These are phyloP conservation scores for Amblyjoppa fuscipennis DNA, from an alignment of 2,888 invertebrate genomes.

Conservation along the genomic window DNA sequence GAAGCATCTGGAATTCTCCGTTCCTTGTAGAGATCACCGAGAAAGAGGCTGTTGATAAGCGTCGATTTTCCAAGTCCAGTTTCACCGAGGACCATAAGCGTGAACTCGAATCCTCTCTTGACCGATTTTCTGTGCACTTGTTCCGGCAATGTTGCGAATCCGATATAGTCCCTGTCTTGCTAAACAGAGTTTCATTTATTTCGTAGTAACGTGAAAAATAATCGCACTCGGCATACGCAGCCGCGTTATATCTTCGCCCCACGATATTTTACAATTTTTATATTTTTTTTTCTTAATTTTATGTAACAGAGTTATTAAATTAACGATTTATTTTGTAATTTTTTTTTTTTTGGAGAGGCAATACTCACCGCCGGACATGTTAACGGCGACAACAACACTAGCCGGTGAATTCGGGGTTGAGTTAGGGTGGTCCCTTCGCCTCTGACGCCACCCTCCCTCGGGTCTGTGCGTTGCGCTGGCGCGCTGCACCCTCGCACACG, in stretches of 20 bases:
- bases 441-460: slow-evolving; percentile 33
- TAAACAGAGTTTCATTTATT: slow-evolving; percentile 68
- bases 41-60: slow-evolving; percentile 96
- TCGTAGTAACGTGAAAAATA: background rate
- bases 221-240: background rate
- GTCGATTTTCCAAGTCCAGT: slow-evolving; percentile 98
- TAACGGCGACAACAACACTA: slow-evolving; percentile 74
- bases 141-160: slow-evolving; percentile 97
- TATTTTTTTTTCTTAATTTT: background rate
- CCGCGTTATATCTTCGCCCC: background rate
- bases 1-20: slow-evolving; percentile 91
- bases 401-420: slow-evolving; percentile 70
- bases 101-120: slow-evolving; percentile 98
- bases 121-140: slow-evolving; percentile 98
- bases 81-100: slow-evolving; percentile 98
- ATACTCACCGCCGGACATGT: slow-evolving; percentile 81
- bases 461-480: slow-evolving; percentile 39
- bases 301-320: background rate
- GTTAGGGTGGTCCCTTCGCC: slow-evolving; percentile 54
- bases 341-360: slow-evolving; percentile 3
- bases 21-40: slow-evolving; percentile 96
- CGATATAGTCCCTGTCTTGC: slow-evolving; percentile 89
- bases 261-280: slow-evolving; percentile 4
- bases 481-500: slow-evolving; percentile 46
- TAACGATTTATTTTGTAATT: background rate